phyloP scores from a whole-genome alignment of 2,113 vertebrate genomes.

The Pantherophis guttatus region DNA sequence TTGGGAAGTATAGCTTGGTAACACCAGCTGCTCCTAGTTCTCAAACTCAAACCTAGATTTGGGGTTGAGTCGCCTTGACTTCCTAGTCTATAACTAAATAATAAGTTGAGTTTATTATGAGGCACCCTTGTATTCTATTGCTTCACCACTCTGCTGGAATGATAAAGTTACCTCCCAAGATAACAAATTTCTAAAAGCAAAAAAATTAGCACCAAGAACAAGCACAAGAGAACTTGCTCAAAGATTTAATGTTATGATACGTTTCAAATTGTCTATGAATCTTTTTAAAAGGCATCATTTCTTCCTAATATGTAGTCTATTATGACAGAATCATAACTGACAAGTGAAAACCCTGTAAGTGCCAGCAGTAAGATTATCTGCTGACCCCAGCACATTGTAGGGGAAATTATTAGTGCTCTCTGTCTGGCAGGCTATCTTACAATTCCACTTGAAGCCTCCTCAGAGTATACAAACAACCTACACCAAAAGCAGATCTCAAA shows the following conservation, averaged over 20 bases:
- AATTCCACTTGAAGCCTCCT: neutral
- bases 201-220: constrained; percentile 35
- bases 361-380: constrained; percentile 32
- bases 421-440: constrained; percentile 2
- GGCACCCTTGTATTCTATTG: neutral
- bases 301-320: constrained; percentile 27
- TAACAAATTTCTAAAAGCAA: constrained; percentile 16
- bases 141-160: neutral
- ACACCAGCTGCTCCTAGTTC: neutral
- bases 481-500: neutral
- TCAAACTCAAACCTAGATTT: neutral
- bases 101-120: neutral
- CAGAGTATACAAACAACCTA: neutral
- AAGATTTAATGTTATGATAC: constrained; percentile 54
- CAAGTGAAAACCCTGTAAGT: constrained; percentile 41
- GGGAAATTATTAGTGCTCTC: constrained; percentile 3
- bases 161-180: neutral
- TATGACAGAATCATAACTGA: constrained; percentile 39
- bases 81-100: neutral
- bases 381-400: constrained; percentile 29
- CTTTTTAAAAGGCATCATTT: constrained; percentile 26
- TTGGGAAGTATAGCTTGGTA: neutral
- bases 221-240: constrained; percentile 17
- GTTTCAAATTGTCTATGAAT: constrained; percentile 49
- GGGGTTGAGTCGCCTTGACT: neutral